Conservation (phyloP, 2,113 vertebrate species). For the Pluvialis apricaria region DNA sequence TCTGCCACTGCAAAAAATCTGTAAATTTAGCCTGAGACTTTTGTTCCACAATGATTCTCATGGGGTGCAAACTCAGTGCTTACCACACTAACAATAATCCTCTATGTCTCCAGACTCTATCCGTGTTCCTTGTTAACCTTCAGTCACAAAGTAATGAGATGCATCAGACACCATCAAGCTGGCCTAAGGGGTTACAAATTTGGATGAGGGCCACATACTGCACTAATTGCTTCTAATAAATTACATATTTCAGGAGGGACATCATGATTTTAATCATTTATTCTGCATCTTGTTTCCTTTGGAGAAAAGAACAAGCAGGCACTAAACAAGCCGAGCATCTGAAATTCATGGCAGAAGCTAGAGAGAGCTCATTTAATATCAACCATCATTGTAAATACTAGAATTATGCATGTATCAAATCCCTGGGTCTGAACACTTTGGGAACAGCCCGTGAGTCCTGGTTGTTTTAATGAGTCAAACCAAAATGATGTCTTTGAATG, state of each 20-base stretch:
- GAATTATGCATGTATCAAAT: constrained; percentile 47
- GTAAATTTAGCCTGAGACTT: constrained; percentile 1
- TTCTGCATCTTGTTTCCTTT: constrained; percentile 59
- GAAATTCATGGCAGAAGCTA: constrained; percentile 51
- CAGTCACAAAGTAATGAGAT: constrained; percentile 58
- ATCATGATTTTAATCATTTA: constrained; percentile 65
- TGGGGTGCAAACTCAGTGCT: background rate
- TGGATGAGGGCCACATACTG: constrained; percentile 53
- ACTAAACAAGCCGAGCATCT: constrained; percentile 27
- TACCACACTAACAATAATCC: background rate
- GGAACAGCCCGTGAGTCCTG: background rate
- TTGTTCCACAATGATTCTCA: background rate
- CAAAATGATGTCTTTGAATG: background rate
- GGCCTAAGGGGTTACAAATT: constrained; percentile 59
- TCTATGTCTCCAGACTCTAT: constrained; percentile 24
- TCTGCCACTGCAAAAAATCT: background rate
- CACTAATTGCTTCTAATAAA: constrained; percentile 69
- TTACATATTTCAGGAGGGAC: constrained; percentile 62
- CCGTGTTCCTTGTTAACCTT: constrained; percentile 6
- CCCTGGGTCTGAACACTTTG: constrained; percentile 13
- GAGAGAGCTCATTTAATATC: constrained; percentile 54
- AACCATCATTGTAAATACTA: background rate
- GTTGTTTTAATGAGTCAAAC: constrained; percentile 25
- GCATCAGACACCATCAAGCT: constrained; percentile 39
- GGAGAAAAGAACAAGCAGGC: constrained; percentile 37